These are phyloP conservation scores for Cephus nigrinus DNA, from an alignment of 2,888 invertebrate genomes.

Conservation along the genomic window DNA sequence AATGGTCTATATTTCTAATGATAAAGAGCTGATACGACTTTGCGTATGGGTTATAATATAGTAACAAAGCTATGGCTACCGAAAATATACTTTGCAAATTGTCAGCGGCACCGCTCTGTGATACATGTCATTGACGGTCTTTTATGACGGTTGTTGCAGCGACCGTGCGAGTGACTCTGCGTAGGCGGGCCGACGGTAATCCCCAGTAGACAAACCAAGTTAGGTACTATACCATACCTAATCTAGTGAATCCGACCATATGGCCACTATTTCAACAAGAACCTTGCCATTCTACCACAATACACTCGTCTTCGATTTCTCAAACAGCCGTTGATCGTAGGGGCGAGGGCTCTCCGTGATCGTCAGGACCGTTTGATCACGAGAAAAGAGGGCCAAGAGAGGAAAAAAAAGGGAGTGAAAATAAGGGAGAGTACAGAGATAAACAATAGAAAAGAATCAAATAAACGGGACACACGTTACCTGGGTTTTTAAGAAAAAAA, in stretches of 20 bases:
- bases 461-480: background rate
- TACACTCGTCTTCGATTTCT: conserved; percentile 25
- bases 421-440: background rate
- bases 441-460: background rate
- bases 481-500: background rate
- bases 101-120: conserved; percentile 34
- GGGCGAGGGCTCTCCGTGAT: background rate
- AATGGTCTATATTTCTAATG: background rate
- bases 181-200: conserved; percentile 76
- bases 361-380: background rate
- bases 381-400: background rate
- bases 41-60: background rate
- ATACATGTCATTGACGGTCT: conserved; percentile 55
- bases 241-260: conserved; percentile 36
- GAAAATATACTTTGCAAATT: conserved; percentile 41
- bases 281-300: conserved; percentile 22
- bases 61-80: conserved; percentile 18
- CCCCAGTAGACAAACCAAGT: conserved; percentile 63
- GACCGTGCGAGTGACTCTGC: conserved; percentile 91
- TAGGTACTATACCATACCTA: conserved; percentile 59
- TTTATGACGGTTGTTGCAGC: conserved; percentile 80
- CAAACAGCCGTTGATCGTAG: conserved; percentile 23
- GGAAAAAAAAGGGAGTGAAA: background rate
- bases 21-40: background rate
- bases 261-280: conserved; percentile 17